Conservation (phyloP, 1,140 invertebrate species). For the Lepeophtheirus salmonis region DNA sequence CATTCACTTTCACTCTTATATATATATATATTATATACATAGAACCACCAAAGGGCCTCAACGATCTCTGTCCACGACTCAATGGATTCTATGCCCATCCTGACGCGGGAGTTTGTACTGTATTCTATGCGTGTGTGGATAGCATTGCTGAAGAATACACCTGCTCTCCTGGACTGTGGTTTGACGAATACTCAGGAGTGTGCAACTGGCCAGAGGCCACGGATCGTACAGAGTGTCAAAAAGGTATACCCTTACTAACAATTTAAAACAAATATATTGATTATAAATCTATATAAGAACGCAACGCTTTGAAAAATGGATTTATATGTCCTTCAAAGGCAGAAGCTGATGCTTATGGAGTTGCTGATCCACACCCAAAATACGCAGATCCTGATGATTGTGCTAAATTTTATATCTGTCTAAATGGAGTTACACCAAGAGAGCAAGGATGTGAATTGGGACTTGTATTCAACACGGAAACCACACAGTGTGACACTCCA, state of each 20-base stretch:
- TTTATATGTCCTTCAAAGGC: constrained; percentile 27
- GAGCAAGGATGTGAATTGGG: constrained; percentile 64
- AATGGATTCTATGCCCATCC: constrained; percentile 77
- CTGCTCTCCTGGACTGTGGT: constrained; percentile 64
- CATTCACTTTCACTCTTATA: neutral
- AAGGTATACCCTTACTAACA: neutral
- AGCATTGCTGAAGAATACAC: constrained; percentile 55
- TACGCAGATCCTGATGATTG: constrained; percentile 70
- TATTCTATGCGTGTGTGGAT: constrained; percentile 73
- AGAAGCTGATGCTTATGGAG: constrained; percentile 42
- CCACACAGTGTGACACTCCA: constrained; percentile 57
- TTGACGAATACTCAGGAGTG: constrained; percentile 64
- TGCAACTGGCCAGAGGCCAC: constrained; percentile 69
- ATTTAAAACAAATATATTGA: too few relatives aligned
- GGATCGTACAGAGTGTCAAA: constrained; percentile 44
- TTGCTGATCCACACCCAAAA: constrained; percentile 56
- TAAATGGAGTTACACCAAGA: constrained; percentile 62
- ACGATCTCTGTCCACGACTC: constrained; percentile 43
- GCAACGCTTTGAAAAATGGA: neutral
- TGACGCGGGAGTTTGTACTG: constrained; percentile 51
- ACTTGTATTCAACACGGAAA: constrained; percentile 63
- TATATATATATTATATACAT: neutral
- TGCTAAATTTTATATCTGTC: constrained; percentile 71
- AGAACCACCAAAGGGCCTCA: constrained; percentile 15
- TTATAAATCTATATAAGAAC: too few relatives aligned